Conservation (phyloP, 2,888 invertebrate species). For the Drosophila ustulata region DNA sequence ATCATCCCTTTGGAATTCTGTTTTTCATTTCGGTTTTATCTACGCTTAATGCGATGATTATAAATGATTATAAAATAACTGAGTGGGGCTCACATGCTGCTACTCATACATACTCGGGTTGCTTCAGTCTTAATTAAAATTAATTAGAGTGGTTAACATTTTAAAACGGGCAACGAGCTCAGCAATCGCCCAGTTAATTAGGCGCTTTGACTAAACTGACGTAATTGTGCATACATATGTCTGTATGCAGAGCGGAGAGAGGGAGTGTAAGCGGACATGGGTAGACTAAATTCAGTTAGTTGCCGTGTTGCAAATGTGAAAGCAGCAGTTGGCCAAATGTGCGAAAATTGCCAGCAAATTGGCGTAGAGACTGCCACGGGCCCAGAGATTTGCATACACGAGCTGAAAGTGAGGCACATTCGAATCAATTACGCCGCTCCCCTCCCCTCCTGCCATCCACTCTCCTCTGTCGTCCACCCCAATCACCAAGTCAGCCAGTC, state of each 20-base stretch:
- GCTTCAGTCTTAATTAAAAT: slow-evolving; percentile 62
- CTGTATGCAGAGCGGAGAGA: neutral
- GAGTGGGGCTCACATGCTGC: slow-evolving; percentile 6
- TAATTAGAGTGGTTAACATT: slow-evolving; percentile 63
- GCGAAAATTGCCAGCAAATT: slow-evolving; percentile 72
- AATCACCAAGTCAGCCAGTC: slow-evolving; percentile 34
- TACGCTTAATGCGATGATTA: slow-evolving; percentile 29
- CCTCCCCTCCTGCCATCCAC: neutral
- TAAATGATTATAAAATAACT: slow-evolving; percentile 40
- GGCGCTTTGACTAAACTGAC: slow-evolving; percentile 59
- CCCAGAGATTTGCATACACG: slow-evolving; percentile 60
- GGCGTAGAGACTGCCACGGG: slow-evolving; percentile 40
- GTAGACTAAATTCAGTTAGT: slow-evolving; percentile 34
- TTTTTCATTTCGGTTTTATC: neutral
- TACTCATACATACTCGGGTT: slow-evolving; percentile 19
- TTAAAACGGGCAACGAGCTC: slow-evolving; percentile 46
- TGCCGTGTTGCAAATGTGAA: slow-evolving; percentile 62
- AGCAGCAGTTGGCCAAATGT: slow-evolving; percentile 74
- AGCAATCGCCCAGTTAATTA: slow-evolving; percentile 65
- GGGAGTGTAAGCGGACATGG: neutral
- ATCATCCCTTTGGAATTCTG: slow-evolving; percentile 1
- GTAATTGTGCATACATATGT: slow-evolving; percentile 40
- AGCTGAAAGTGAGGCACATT: slow-evolving; percentile 52
- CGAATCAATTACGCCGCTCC: slow-evolving; percentile 49
- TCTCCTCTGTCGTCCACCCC: neutral